phyloP scores from a whole-genome alignment of 2,888 invertebrate species.

The Cyrtodaria siliqua region DNA sequence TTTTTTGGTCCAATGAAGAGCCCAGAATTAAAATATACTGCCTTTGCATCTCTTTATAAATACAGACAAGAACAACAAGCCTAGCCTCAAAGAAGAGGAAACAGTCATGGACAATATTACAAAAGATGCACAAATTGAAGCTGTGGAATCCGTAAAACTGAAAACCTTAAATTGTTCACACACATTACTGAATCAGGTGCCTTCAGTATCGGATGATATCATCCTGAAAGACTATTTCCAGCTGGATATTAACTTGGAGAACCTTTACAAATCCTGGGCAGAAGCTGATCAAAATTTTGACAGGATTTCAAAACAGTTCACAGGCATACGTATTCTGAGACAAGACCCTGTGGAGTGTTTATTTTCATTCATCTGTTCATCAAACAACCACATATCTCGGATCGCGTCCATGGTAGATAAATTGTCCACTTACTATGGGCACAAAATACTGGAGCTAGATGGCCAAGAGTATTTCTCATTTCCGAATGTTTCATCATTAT shows the following conservation, averaged over 20 bases:
- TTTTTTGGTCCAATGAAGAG: too few species aligned
- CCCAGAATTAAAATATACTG: too few species aligned
- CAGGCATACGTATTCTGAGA: constrained; percentile 94
- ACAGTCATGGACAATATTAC: too few species aligned
- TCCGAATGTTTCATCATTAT: constrained; percentile 88
- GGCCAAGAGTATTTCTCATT: constrained; percentile 91
- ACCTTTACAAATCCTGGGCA: constrained; percentile 92
- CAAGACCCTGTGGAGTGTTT: constrained; percentile 97
- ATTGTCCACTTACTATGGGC: constrained; percentile 93
- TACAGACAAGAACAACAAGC: too few species aligned
- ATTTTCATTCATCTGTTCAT: constrained; percentile 98
- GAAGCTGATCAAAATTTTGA: constrained; percentile 91
- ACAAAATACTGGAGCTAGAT: constrained; percentile 90
- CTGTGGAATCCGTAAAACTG: too few species aligned
- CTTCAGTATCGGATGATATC: too few species aligned
- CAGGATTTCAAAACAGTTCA: constrained; percentile 89
- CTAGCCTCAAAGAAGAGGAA: too few species aligned
- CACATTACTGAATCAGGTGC: too few species aligned
- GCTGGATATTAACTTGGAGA: constrained; percentile 90
- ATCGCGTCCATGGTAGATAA: constrained; percentile 97
- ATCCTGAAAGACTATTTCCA: constrained; percentile 91
- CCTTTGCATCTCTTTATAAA: too few species aligned
- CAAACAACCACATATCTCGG: constrained; percentile 97
- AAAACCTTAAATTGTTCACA: too few species aligned
- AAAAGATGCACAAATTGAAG: too few species aligned